Evolutionary conservation across 2,888 invertebrate species (phyloP).

Genomic region (Dastarcus helophoroides): DNA sequence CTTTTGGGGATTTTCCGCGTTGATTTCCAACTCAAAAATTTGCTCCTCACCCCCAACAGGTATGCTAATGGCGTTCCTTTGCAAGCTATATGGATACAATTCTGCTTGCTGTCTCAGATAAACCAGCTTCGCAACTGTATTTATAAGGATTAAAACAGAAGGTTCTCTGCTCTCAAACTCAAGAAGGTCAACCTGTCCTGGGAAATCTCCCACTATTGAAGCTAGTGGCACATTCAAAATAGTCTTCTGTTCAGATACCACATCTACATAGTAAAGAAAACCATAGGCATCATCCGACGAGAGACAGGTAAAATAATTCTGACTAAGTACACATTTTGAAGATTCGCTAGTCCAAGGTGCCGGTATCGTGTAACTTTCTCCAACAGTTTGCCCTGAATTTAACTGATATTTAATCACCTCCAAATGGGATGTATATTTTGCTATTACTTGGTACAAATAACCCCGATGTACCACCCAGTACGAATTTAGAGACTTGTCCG

Average conservation of each 20-base stretch:
- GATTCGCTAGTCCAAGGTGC: conserved; percentile 46
- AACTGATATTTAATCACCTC: conserved; percentile 54
- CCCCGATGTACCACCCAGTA: conserved; percentile 43
- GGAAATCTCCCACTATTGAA: conserved; percentile 1
- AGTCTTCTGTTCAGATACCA: no score
- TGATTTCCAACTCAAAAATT: conserved; percentile 28
- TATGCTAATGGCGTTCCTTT: conserved; percentile 26
- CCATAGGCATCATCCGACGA: conserved; percentile 41
- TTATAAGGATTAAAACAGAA: conserved; percentile 17
- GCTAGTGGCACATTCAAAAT: no score
- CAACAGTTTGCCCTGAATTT: conserved; percentile 46
- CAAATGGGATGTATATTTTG: conserved; percentile 48
- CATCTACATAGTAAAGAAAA: conserved; percentile 50
- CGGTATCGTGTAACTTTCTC: conserved; percentile 45
- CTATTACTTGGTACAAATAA: conserved; percentile 49
- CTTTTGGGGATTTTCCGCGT: conserved; percentile 21
- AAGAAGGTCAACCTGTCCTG: conserved; percentile 9
- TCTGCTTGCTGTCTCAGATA: conserved; percentile 25
- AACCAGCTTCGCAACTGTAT: conserved; percentile 22
- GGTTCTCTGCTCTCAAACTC: conserved; percentile 11
- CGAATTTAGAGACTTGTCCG: conserved; percentile 40
- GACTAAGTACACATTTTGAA: conserved; percentile 46
- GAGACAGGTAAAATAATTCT: conserved; percentile 54
- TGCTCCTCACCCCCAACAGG: conserved; percentile 23
- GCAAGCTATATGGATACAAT: conserved; percentile 39